Percentiles rank a stretch among this genome's conserved stretches.
phyloP scores from a whole-genome alignment of 2,888 invertebrate genomes.

The Laothoe populi region DNA sequence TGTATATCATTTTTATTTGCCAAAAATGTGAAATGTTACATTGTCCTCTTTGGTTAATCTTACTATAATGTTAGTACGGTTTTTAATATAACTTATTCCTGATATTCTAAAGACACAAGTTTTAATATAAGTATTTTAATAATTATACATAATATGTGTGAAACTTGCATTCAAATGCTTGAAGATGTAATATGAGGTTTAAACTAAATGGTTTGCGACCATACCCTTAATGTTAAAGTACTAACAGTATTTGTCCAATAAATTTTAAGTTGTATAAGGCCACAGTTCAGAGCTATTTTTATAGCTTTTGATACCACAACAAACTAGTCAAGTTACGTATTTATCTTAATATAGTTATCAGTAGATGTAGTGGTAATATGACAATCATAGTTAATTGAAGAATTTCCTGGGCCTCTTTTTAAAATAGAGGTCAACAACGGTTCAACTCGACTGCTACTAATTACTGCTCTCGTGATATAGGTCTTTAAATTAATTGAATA shows the following conservation, averaged over 20 bases:
- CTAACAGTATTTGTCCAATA: constrained; percentile 42
- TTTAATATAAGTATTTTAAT: not conserved
- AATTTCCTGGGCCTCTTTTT: constrained; percentile 1
- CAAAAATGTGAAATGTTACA: not conserved
- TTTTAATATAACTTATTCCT: not conserved
- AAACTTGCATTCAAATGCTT: constrained; percentile 7
- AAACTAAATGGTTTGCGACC: not conserved
- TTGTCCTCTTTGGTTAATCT: not conserved
- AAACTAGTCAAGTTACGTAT: constrained; percentile 56
- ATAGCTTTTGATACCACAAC: constrained; percentile 44
- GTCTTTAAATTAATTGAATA: constrained; percentile 8
- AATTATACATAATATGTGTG: not conserved
- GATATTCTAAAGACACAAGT: constrained; percentile 12
- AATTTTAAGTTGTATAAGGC: constrained; percentile 35
- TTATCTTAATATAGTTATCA: constrained; percentile 36
- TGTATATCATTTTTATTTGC: not conserved
- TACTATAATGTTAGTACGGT: not conserved
- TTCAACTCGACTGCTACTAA: constrained; percentile 19
- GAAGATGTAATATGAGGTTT: not conserved
- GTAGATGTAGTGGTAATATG: constrained; percentile 22
- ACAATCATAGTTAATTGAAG: constrained; percentile 18
- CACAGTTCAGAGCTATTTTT: constrained; percentile 32
- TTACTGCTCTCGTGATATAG: constrained; percentile 22
- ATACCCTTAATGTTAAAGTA: constrained; percentile 8
- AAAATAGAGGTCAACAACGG: not conserved